Evolutionary conservation across 1,140 invertebrate genomes (phyloP), one percentile per base, ranked within the genome.

Genomic region (Notospermus geniculatus): DNA sequence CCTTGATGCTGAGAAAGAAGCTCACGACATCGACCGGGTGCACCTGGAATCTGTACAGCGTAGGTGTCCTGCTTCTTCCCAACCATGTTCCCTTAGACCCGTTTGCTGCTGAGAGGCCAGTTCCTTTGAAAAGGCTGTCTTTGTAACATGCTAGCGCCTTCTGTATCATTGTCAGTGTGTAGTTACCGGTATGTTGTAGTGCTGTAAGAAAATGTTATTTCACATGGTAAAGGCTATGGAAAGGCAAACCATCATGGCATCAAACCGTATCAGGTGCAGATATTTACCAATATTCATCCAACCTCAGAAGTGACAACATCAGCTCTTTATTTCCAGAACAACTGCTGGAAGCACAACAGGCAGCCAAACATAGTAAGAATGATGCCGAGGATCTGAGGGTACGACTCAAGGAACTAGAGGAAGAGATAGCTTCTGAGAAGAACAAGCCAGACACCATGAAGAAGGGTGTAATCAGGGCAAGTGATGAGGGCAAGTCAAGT

Each of bases 361-460:
- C 59, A n/a, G 70, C 69, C 19, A 78, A 77, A 66, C 73, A 77
- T 56, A 74, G 62, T 55, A 72, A 76, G 59, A 78, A 75, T 64
- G 76, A 77, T 64, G 71, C 76, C 15, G 72, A 75, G 59, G 73
- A 78, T 46, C 64, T 74, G 28, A 67, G 66, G 57, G 59, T 29
- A 17, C 41, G 45, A 41, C 25, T 62, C 2, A 27, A 41, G 11
- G 22, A 30, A 39, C 28, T 59, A 2, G 17, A 32, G 36, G 32
- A 45, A 9, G 45, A 62, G 39, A 15, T 62, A 41, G 60, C 74
- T 1, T 54, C 58, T 43, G 70, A 71, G 45, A 61, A 59, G 54
- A 67, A 68, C 32, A 36, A 36, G 32, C 15, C 32, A 7, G 32
- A 36, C 15, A 36, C 15, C 32, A 36, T 45, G 39, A 59, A 23